These are phyloP conservation scores for Pogonocichla stellata DNA, from an alignment of 2,113 vertebrate genomes.

Conservation along the genomic window DNA sequence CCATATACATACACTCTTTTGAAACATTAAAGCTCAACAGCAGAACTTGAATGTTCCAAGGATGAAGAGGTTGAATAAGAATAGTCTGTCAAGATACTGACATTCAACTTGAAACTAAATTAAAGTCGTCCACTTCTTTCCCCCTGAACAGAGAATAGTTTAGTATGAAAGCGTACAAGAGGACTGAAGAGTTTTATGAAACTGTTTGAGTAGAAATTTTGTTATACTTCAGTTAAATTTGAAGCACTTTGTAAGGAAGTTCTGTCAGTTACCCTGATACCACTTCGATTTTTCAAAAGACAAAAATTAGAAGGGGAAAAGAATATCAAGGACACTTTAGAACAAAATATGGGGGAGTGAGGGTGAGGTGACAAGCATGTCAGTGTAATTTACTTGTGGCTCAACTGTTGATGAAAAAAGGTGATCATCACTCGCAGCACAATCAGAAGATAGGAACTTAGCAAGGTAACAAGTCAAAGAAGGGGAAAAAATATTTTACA, in stretches of 20 bases:
- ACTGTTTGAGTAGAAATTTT: neutral
- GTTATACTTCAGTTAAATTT: neutral
- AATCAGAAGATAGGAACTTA: neutral
- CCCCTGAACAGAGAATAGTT: fast-evolving
- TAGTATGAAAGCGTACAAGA: neutral
- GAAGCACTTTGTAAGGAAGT: neutral
- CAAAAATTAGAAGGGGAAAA: neutral
- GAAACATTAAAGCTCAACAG: neutral
- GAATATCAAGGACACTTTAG: neutral
- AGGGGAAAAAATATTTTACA: neutral
- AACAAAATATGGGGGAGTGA: neutral
- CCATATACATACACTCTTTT: neutral
- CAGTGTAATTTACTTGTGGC: neutral
- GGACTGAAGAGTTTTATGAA: neutral
- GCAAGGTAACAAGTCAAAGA: neutral
- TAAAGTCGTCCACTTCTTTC: neutral
- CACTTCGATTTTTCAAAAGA: neutral
- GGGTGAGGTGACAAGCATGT: neutral
- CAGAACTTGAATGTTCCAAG: neutral
- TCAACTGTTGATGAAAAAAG: neutral
- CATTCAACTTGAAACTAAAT: neutral
- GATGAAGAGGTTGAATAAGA: neutral
- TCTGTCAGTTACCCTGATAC: neutral
- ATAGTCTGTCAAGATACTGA: neutral
- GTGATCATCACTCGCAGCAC: neutral